Percentiles rank a stretch among this genome's conserved stretches.
These are phyloP conservation scores for Antechinus stuartii DNA, from an alignment of 2,113 vertebrate species.

Conservation along the genomic window DNA sequence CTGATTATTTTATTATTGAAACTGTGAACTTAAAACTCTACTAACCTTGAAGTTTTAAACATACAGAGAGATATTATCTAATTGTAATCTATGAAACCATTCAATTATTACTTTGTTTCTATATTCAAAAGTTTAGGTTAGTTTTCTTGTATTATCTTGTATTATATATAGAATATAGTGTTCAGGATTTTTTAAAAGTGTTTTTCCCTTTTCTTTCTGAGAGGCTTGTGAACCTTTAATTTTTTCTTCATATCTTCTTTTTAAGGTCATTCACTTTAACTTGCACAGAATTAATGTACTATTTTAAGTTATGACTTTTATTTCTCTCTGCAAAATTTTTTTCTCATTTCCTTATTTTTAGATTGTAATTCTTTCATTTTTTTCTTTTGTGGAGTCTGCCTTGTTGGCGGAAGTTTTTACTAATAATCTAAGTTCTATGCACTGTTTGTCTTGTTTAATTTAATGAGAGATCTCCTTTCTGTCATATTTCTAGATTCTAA, in stretches of 20 bases:
- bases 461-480: background rate
- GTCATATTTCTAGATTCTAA: background rate
- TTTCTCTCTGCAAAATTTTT: background rate
- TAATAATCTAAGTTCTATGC: background rate
- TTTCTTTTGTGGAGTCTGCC: background rate
- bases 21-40: background rate
- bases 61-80: background rate
- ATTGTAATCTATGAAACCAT: background rate
- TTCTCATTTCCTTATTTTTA: background rate
- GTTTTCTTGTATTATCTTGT: no score
- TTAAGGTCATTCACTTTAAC: background rate
- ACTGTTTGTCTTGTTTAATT: background rate
- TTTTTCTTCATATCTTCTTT: no score
- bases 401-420: background rate
- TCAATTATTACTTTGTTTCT: no score
- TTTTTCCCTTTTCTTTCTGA: background rate
- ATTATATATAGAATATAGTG: no score
- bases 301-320: background rate
- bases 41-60: background rate
- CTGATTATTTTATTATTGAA: no score
- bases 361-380: background rate
- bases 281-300: background rate
- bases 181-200: background rate
- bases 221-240: no score
- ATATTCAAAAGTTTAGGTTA: no score